Evolutionary conservation across 2,888 invertebrate species (phyloP), one percentile per base, ranked within the genome.

Genomic region (Drosophila infuscata): DNA sequence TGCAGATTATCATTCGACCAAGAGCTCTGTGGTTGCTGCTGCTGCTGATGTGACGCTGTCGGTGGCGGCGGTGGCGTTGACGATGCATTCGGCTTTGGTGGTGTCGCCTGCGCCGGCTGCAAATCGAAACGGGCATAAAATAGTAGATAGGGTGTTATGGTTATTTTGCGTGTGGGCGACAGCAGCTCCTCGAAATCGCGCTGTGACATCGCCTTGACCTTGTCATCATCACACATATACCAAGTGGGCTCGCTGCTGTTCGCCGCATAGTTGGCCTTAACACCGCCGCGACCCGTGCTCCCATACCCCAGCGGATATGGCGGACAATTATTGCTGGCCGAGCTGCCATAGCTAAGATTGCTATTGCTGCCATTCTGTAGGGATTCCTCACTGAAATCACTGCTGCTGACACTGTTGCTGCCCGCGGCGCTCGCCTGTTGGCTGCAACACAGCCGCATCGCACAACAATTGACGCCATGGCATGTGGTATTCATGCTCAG

Each of bases 221-320:
- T 96, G 78, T 98, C 97, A 91, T 98, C 98, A 92, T 98, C 97
- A 92, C 97, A 98, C 91, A 97, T 97, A 54, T 97, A 94, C 98
- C 98, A 98, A 76, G 95, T 94, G 20, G 93, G 92, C 60, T 93
- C 93, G 33, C 79, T 83, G 63, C 79, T 70, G 29, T 74, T 75
- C 29, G 81, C 75, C 6, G 74, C 35, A 67, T 82, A 79, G 60
- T 68, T 85, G 20, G 74, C 86, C 52, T 82, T 88, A 35, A 84
- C 76, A n/a, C 91, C 90, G 5, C 91, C 91, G 2, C 92, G 91
- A 0, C 92, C 92, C 8, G 92, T 91, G 61, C 92, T 92, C 46
- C 92, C 92, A 56, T 92, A 92, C 59, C 92, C 92, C 15, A 89
- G 85, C 32, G 92, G 88, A 75, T 89, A 90, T n/a, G 72, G 49